Evolutionary conservation across 2,888 invertebrate genomes (phyloP).

Genomic region (Slavum lentiscoides): DNA sequence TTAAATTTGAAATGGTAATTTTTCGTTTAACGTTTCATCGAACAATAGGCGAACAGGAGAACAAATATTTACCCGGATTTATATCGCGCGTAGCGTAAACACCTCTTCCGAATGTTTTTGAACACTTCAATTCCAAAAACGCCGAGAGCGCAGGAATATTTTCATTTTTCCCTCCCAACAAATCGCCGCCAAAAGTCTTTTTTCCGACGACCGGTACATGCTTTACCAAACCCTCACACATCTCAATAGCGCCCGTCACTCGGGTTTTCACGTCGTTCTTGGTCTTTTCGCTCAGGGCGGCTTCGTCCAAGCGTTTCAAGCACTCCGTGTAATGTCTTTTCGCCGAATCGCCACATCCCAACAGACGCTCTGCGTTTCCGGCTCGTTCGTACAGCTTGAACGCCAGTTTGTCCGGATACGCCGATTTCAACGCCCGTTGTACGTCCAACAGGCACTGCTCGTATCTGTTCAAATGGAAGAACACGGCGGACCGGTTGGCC

Average conservation of each 20-base stretch:
- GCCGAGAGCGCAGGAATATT: neutral
- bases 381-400: conserved; percentile 15
- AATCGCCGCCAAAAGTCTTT: too few relatives aligned
- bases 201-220: too few relatives aligned
- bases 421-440: neutral
- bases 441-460: neutral
- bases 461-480: neutral
- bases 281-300: neutral
- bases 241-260: neutral
- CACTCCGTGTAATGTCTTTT: neutral
- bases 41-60: too few relatives aligned
- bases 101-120: conserved; percentile 9
- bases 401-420: neutral
- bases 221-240: neutral
- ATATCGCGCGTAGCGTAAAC: conserved; percentile 15
- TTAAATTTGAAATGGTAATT: too few relatives aligned
- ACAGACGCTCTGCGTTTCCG: neutral
- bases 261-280: neutral
- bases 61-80: conserved; percentile 13
- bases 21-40: too few relatives aligned
- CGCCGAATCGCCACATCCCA: neutral
- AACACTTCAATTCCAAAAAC: neutral
- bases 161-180: conserved; percentile 2
- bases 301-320: neutral
- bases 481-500: conserved; percentile 7